Evolutionary conservation across 2,888 invertebrate species (phyloP), one percentile per base, ranked within the genome.

Genomic region (Dynastes maya): DNA sequence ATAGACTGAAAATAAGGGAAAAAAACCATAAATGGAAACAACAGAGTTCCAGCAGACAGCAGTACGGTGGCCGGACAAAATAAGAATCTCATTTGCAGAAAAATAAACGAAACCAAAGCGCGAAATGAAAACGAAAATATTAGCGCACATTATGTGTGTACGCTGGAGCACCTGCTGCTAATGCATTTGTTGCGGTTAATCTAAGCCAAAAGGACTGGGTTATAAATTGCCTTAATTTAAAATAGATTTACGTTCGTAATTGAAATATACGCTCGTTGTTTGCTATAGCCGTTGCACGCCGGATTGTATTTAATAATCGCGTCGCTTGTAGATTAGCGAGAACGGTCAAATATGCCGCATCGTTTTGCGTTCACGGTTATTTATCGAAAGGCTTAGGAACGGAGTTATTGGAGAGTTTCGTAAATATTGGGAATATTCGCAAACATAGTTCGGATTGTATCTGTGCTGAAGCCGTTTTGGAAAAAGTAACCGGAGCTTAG

Each of bases 141-240:
- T 80, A 76, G 76, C 76, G 80, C 80, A 80, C 80, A 82, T 82
- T 81, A 80, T 79, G 72, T 77, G 76, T 75, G 81, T 76, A 70
- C 63, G 55, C 75, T 55, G 79, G 80, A 76, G 79, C 82, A 82
- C 82, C 81, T 82, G 82, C 81, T 79, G 68, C 81, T 82, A 82
- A 82, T 82, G 82, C 80, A 80, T 82, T 81, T 76, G 78, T 78
- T 81, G 82, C 78, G 81, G 82, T 80, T 80, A 80, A 80, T 79
- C 80, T 78, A 82, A 81, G 80, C 80, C 80, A 78, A 81, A 80
- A 79, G 80, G 78, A 79, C 70, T 71, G 63, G 68, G 71, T 76
- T 80, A 82, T 82, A 82, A 81, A 82, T 82, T 81, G 79, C 79
- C 72, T 80, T 81, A 82, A 82, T 82, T 81, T 80, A 78, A 79